Conservation (phyloP, 2,113 vertebrate species). For the Nyctereutes procyonoides region DNA sequence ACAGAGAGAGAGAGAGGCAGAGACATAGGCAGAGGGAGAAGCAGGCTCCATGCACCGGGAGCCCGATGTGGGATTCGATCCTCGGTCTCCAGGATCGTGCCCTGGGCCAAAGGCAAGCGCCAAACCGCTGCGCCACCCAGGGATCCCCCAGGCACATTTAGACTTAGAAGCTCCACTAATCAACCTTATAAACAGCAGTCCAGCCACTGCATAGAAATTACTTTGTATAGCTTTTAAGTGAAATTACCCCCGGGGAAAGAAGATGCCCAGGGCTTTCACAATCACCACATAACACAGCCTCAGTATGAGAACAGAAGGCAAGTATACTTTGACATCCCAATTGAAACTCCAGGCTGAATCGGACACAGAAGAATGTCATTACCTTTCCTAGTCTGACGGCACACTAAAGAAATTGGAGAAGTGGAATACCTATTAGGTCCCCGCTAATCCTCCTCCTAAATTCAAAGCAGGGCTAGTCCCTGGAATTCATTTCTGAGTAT, state of each 20-base stretch:
- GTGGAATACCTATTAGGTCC: conserved; percentile 77
- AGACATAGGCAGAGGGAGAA: too few species aligned
- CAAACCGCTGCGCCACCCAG: too few species aligned
- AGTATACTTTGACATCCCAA: conserved; percentile 75
- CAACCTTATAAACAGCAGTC: conserved; percentile 60
- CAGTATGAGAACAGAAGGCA: conserved; percentile 66
- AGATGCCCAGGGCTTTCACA: conserved; percentile 75
- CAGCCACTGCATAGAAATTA: conserved; percentile 66
- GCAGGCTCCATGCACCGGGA: too few species aligned
- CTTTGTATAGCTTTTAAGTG: conserved; percentile 72
- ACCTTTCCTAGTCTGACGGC: conserved; percentile 68
- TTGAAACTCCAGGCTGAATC: conserved; percentile 69
- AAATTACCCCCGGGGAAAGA: conserved; percentile 62
- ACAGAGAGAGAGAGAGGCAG: too few species aligned
- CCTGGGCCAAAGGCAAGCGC: too few species aligned
- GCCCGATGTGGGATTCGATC: too few species aligned
- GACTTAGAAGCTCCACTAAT: conserved; percentile 69
- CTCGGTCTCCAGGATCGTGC: too few species aligned
- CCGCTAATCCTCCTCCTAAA: conserved; percentile 77
- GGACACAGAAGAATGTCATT: conserved; percentile 70
- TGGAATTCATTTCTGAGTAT: conserved; percentile 79
- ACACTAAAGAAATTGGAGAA: conserved; percentile 75
- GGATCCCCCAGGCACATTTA: conserved; percentile 60
- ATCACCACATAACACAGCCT: conserved; percentile 47
- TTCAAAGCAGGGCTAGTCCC: conserved; percentile 76